phyloP scores from a whole-genome alignment of 2,113 vertebrate genomes.

The human (Homo sapiens) region GRCh38 chr9:107375001-107375500 shows the following conservation, averaged over 20 bases:
- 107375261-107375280: neutral
- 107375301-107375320: neutral
- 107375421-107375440: neutral
- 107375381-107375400: neutral
- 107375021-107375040: too few relatives aligned
- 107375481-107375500: neutral
- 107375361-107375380: too few relatives aligned
- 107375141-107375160: neutral
- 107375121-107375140: neutral
- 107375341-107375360: neutral
- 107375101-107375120: neutral
- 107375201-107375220: neutral
- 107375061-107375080: neutral
- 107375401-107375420: neutral
- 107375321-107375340: neutral
- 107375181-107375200: neutral
- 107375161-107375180: neutral
- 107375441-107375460: neutral
- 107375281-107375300: neutral
- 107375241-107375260: neutral
- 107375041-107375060: neutral
- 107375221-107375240: neutral
- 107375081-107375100: neutral
- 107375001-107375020: too few relatives aligned
- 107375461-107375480: neutral